phyloP scores from a whole-genome alignment of 2,113 vertebrate species.

The Origma solitaria region DNA sequence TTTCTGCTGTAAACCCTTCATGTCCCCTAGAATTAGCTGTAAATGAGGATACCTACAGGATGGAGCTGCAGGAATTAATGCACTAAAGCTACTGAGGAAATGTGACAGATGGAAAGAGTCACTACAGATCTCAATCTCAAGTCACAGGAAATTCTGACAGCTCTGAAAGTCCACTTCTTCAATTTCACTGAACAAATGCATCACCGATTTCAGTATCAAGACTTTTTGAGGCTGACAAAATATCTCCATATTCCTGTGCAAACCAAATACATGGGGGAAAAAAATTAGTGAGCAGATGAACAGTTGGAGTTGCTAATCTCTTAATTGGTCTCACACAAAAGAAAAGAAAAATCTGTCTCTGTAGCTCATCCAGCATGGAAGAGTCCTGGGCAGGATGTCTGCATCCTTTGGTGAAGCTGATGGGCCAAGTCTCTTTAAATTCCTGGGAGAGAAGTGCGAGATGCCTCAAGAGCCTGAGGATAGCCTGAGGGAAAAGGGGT shows the following conservation, averaged over 20 bases:
- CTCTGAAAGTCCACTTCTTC: neutral
- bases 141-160: neutral
- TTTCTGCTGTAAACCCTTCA: neutral
- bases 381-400: neutral
- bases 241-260: neutral
- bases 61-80: neutral
- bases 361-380: neutral
- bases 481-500: accelerated
- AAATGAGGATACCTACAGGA: neutral
- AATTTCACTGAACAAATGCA: neutral
- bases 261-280: accelerated
- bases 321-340: neutral
- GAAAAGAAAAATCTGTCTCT: too few species aligned
- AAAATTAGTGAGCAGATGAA: neutral
- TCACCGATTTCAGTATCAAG: neutral
- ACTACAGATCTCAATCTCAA: neutral
- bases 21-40: neutral
- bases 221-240: neutral
- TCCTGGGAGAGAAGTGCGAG: neutral
- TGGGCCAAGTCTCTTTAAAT: neutral
- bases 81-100: neutral
- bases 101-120: neutral
- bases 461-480: neutral
- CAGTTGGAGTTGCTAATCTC: neutral
- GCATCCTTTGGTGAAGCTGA: neutral